Base-by-base conservation (phyloP, 2,113 vertebrate species). In the Pollimyrus isidori region DNA sequence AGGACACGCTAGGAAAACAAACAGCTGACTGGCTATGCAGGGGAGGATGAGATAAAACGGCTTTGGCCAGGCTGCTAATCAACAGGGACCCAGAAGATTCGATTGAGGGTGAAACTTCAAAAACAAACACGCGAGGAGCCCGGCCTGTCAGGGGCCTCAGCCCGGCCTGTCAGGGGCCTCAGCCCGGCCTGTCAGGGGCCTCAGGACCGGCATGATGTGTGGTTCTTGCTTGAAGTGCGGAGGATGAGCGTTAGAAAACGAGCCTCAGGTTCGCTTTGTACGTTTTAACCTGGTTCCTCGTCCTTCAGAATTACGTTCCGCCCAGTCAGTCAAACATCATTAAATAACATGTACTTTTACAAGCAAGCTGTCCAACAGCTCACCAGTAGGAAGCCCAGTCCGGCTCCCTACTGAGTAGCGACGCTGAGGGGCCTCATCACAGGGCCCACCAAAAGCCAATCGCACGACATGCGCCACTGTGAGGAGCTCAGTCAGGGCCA, bases 1-100 rank as follows among this genome's bases (percentile, higher is more conserved):
- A 93, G 93, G 93, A 94, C 93, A 93, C 86, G 50, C 90, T 88
- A 91, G 86, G 89, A 92, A 86, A 65, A 94, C 93, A 95, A 94
- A 93, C 76, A 93, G 93, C 90, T 94, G 94, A 93, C 93, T 93
- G 92, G 92, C 93, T 89, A 91, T 52, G 85, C 92, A 89, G 89
- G 89, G 84, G 86, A 88, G 90, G 92, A 93, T 93, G 92, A 93
- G 92, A 94, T 93, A 92, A 93, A 92, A 87, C 30, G 88, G 91
- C 23, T 86, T 52, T 90, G 73, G 52, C 49, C 58, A 88, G 82
- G 88, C 46, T 87, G 91, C 91, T 73, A 62, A 92, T 76, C 89
- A 90, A 93, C 91, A 91, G 90, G 87, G 90, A 90, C 86, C 91
- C 76, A 30, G 85, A 91, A 92, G 92, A 87, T 91, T 92, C 86